Conservation (phyloP, 1,140 invertebrate genomes). For the Panonychus citri region DNA sequence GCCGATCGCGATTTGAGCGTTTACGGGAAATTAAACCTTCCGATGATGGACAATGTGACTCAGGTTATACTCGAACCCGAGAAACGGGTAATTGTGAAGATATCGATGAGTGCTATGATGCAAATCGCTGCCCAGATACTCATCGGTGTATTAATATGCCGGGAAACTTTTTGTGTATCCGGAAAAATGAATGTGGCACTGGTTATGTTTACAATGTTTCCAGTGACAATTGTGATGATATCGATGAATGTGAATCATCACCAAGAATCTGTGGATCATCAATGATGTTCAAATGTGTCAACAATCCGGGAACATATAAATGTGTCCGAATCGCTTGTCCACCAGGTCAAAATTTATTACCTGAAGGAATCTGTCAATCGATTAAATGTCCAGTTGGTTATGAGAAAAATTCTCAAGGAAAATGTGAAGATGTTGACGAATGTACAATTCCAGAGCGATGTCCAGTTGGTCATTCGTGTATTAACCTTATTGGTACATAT, state of each 20-base stretch:
- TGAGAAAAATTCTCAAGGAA: background rate
- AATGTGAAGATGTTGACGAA: slow-evolving; percentile 33
- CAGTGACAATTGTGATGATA: slow-evolving; percentile 44
- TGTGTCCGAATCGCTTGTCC: slow-evolving; percentile 37
- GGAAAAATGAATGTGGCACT: slow-evolving; percentile 69
- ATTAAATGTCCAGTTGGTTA: background rate
- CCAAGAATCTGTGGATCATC: slow-evolving; percentile 54
- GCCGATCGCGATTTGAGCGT: too few relatives aligned
- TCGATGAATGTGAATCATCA: slow-evolving; percentile 65
- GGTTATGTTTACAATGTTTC: slow-evolving; percentile 79
- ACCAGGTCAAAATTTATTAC: slow-evolving; percentile 15
- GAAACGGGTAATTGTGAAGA: slow-evolving; percentile 18
- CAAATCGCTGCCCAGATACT: slow-evolving; percentile 31
- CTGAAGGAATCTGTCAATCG: slow-evolving; percentile 18
- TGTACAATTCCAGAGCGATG: slow-evolving; percentile 33
- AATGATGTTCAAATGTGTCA: slow-evolving; percentile 45
- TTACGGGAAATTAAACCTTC: too few relatives aligned
- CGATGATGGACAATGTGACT: background rate
- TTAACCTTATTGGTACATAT: slow-evolving; percentile 56
- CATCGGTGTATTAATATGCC: slow-evolving; percentile 74
- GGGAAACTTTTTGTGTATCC: slow-evolving; percentile 57
- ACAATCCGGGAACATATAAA: slow-evolving; percentile 53
- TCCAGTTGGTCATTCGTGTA: slow-evolving; percentile 46
- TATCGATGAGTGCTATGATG: slow-evolving; percentile 38
- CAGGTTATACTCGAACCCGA: background rate